Percentiles rank a stretch among this genome's conserved stretches.
These are phyloP conservation scores for Myathropa florea DNA, from an alignment of 2,888 invertebrate species.

Conservation along the genomic window DNA sequence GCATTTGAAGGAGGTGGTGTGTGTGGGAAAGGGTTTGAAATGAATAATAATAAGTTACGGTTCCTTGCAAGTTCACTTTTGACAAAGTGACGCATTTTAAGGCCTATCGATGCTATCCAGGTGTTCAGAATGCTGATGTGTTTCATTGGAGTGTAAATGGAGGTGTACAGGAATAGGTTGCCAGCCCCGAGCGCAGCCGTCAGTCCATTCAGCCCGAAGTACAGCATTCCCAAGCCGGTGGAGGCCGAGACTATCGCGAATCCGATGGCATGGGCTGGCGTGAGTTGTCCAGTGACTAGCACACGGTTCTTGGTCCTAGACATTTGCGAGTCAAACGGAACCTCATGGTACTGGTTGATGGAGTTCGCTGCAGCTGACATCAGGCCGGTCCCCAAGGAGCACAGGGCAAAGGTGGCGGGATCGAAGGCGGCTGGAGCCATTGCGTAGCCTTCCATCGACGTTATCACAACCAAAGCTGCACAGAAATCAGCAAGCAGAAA, in stretches of 20 bases:
- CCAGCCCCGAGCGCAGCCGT: constrained; percentile 93
- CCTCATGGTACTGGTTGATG: constrained; percentile 98
- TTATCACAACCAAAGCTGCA: constrained; percentile 93
- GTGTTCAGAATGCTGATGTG: constrained; percentile 96
- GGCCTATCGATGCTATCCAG: constrained; percentile 98
- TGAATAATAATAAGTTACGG: neutral
- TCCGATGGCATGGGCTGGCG: constrained; percentile 91
- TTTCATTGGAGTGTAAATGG: constrained; percentile 98
- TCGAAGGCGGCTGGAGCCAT: constrained; percentile 94
- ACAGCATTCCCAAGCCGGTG: constrained; percentile 88
- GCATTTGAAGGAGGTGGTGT: neutral
- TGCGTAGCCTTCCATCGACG: constrained; percentile 97
- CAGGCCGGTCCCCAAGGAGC: constrained; percentile 93
- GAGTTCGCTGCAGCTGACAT: constrained; percentile 97
- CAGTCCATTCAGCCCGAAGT: constrained; percentile 92
- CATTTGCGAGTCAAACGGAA: constrained; percentile 99
- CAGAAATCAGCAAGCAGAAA: too few species aligned
- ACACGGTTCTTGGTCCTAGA: constrained; percentile 97
- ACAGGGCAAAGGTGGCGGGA: constrained; percentile 86
- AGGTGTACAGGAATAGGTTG: constrained; percentile 95
- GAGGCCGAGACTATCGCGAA: constrained; percentile 90
- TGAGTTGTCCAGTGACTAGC: constrained; percentile 91
- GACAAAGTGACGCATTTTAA: too few species aligned
- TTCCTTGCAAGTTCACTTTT: too few species aligned
- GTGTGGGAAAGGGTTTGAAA: neutral